Conservation (phyloP, 2,113 vertebrate genomes). For the Neogale vison region DNA sequence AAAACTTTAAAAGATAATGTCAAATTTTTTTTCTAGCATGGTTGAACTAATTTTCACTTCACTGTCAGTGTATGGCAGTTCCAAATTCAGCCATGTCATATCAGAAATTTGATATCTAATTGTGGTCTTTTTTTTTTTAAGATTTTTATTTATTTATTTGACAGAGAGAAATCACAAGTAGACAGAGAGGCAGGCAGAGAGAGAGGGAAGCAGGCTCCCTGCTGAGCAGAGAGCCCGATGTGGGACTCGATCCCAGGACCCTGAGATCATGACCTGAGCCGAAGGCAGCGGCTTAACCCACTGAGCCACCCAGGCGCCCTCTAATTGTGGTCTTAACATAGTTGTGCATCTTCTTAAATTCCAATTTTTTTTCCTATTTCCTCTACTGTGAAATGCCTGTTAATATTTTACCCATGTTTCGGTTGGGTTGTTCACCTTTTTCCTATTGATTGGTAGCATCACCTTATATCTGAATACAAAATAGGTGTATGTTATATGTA, state of each 20-base stretch:
- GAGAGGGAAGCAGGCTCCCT: too few relatives aligned
- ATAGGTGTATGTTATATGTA: neutral
- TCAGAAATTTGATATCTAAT: neutral
- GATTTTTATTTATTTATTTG: too few relatives aligned
- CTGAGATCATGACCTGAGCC: too few relatives aligned
- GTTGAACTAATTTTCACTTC: neutral
- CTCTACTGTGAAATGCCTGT: neutral
- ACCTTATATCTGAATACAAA: conserved; percentile 7
- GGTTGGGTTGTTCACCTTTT: neutral
- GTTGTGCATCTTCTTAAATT: neutral
- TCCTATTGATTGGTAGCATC: neutral
- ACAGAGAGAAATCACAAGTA: too few relatives aligned
- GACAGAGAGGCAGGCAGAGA: too few relatives aligned
- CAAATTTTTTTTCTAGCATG: neutral
- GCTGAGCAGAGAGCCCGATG: too few relatives aligned
- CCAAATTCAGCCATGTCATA: neutral
- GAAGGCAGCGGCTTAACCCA: too few relatives aligned
- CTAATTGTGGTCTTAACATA: neutral
- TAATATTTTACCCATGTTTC: neutral
- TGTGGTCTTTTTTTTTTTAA: too few relatives aligned
- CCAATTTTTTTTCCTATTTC: neutral
- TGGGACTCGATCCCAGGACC: too few relatives aligned
- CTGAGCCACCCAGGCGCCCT: too few relatives aligned
- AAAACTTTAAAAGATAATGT: neutral
- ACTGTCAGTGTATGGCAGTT: neutral